These are phyloP conservation scores for Scaptomyza cyrtandrae DNA, from an alignment of 2,888 invertebrate genomes.

Conservation along the genomic window DNA sequence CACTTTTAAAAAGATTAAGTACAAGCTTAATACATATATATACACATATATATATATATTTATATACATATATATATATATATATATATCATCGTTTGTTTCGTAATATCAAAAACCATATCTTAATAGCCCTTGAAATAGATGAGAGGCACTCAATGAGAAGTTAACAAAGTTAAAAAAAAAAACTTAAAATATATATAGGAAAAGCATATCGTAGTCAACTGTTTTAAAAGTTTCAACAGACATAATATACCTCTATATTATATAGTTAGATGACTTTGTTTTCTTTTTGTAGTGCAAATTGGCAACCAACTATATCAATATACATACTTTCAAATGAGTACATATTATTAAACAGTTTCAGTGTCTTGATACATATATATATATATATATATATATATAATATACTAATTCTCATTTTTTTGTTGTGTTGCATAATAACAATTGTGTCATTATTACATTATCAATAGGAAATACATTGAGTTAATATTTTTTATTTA, in stretches of 20 bases:
- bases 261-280: neutral
- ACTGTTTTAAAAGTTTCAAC: neutral
- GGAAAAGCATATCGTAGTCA: neutral
- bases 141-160: constrained; percentile 53
- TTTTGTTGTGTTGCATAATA: constrained; percentile 36
- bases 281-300: constrained; percentile 6
- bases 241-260: constrained; percentile 1
- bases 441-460: constrained; percentile 57
- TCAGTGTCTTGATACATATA: constrained; percentile 3
- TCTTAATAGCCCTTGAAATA: constrained; percentile 18
- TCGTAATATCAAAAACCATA: constrained; percentile 23
- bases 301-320: constrained; percentile 15
- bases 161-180: constrained; percentile 11
- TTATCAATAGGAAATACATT: constrained; percentile 41
- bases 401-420: constrained; percentile 3
- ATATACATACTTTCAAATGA: neutral
- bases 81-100: constrained; percentile 21
- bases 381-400: constrained; percentile 2
- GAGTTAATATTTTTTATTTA: neutral
- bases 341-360: constrained; percentile 13
- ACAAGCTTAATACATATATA: neutral
- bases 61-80: too few species aligned
- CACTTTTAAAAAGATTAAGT: constrained; percentile 60
- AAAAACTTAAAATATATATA: neutral
- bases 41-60: too few species aligned